Evolutionary conservation across 2,888 invertebrate genomes (phyloP).

Genomic region (Philereme transversata): DNA sequence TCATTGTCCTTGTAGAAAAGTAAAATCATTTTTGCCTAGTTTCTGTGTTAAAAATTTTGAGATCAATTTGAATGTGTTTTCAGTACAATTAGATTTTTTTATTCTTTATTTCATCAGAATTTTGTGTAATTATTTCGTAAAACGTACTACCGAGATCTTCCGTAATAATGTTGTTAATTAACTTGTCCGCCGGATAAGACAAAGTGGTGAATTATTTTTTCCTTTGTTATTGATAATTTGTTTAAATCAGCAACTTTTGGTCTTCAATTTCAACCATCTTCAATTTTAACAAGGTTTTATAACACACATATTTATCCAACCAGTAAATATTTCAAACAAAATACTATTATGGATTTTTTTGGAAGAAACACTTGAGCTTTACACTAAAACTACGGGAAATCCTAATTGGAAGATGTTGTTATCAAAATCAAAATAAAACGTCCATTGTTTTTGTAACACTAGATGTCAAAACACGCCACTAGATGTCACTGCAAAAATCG

Average conservation of each 20-base stretch:
- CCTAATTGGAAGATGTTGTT: slow-evolving; percentile 55
- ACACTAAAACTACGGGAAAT: slow-evolving; percentile 40
- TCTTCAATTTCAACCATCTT: neutral
- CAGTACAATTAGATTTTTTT: too few relatives aligned
- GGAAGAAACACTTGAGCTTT: slow-evolving; percentile 50
- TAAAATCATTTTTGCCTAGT: neutral
- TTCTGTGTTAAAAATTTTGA: too few relatives aligned
- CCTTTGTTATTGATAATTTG: slow-evolving; percentile 4
- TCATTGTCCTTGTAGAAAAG: neutral
- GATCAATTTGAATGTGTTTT: too few relatives aligned
- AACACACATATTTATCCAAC: neutral
- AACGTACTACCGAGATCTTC: slow-evolving; percentile 39
- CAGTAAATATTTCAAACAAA: slow-evolving; percentile 11
- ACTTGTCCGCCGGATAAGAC: neutral
- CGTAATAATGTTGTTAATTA: slow-evolving; percentile 3
- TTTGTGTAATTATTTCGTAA: neutral
- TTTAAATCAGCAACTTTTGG: neutral
- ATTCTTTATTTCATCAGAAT: too few relatives aligned
- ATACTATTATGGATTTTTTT: slow-evolving; percentile 22
- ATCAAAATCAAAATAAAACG: slow-evolving; percentile 36
- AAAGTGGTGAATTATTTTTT: slow-evolving; percentile 1
- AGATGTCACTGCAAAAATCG: slow-evolving; percentile 64
- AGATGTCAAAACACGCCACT: slow-evolving; percentile 44
- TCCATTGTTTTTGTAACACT: slow-evolving; percentile 46
- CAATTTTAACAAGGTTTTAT: neutral